Percentiles rank a stretch among this genome's conserved stretches.
Evolutionary conservation across 2,797 vertebrate genomes (phyloP).

Genomic region (Chaetodon trifasciatus): DNA sequence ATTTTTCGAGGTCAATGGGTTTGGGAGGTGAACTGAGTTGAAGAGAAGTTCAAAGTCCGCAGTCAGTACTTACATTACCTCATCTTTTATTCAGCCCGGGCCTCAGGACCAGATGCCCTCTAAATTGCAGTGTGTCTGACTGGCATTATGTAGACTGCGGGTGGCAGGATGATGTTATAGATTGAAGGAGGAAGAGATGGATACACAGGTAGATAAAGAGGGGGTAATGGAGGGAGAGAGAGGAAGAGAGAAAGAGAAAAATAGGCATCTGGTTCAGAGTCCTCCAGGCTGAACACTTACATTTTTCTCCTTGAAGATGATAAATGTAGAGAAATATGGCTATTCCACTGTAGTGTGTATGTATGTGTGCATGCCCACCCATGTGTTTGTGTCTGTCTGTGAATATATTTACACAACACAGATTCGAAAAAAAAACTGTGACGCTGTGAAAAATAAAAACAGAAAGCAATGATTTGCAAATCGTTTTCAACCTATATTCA

Average conservation of each 20-base stretch:
- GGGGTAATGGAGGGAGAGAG: neutral
- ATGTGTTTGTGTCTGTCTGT: neutral
- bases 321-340: slow-evolving; percentile 40
- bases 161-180: slow-evolving; percentile 30
- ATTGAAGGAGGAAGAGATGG: slow-evolving; percentile 28
- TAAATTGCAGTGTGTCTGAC: slow-evolving; percentile 49
- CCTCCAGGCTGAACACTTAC: slow-evolving; percentile 49
- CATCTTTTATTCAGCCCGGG: slow-evolving; percentile 70
- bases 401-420: slow-evolving; percentile 9
- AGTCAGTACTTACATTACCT: slow-evolving; percentile 43
- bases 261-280: slow-evolving; percentile 18
- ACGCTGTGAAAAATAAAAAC: too few species aligned
- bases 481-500: too few species aligned
- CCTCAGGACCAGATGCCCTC: slow-evolving; percentile 46
- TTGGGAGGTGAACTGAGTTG: slow-evolving; percentile 34
- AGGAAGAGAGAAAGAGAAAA: neutral
- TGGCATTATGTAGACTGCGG: slow-evolving; percentile 38
- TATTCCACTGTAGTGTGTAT: neutral
- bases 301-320: slow-evolving; percentile 50
- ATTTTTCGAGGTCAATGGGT: slow-evolving; percentile 29
- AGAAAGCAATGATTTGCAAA: too few species aligned
- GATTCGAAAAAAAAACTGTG: too few species aligned
- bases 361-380: neutral
- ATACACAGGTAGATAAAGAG: slow-evolving; percentile 13
- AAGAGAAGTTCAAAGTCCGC: slow-evolving; percentile 60